phyloP scores from a whole-genome alignment of 2,113 vertebrate genomes.

The Bambusicola thoracicus region DNA sequence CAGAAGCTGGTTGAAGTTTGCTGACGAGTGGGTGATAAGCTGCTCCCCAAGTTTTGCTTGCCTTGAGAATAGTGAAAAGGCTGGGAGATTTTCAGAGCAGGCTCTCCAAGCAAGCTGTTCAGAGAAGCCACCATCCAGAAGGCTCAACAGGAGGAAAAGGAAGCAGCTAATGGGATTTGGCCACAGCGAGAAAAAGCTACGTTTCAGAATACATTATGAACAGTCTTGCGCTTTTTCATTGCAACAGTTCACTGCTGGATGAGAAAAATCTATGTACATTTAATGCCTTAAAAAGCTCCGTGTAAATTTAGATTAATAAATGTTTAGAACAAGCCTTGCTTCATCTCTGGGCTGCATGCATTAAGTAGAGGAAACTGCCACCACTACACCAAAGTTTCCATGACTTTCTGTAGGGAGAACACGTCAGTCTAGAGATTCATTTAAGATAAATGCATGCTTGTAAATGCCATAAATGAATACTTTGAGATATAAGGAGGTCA shows the following conservation, averaged over 20 bases:
- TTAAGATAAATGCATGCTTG: neutral
- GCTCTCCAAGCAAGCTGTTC: conserved; percentile 47
- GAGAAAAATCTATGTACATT: conserved; percentile 41
- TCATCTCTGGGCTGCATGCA: neutral
- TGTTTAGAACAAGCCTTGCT: neutral
- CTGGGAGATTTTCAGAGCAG: neutral
- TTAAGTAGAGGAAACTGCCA: neutral
- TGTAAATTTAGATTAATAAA: conserved; percentile 37
- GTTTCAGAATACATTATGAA: conserved; percentile 39
- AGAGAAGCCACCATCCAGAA: conserved; percentile 34
- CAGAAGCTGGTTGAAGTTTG: neutral
- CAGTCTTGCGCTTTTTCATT: neutral
- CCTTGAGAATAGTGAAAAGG: neutral
- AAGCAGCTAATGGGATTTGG: conserved; percentile 61
- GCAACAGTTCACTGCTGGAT: conserved; percentile 35
- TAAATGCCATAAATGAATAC: neutral
- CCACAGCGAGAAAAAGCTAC: neutral
- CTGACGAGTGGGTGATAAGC: neutral
- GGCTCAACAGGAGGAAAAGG: conserved; percentile 43
- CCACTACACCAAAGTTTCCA: neutral
- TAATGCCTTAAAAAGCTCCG: conserved; percentile 30
- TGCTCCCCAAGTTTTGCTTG: neutral
- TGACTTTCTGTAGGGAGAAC: conserved; percentile 10
- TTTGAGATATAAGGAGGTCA: neutral
- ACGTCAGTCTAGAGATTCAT: neutral